Conservation (phyloP, 2,888 invertebrate species). For the Ophioninae sp. region DNA sequence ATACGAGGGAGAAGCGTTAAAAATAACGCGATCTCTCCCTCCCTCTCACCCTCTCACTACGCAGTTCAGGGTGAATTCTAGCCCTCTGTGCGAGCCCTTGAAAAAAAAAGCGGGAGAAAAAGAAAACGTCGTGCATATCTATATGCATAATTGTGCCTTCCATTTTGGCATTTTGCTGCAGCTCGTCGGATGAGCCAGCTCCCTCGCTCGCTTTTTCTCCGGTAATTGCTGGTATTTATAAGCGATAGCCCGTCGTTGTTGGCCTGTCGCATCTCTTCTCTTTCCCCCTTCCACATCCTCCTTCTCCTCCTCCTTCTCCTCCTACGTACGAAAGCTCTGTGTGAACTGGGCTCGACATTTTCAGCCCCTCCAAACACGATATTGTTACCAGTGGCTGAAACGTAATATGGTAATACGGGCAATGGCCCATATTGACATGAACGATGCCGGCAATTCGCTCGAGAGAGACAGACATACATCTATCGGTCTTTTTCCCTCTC, state of each 20-base stretch:
- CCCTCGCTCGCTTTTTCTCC: conserved; percentile 70
- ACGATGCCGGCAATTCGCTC: conserved; percentile 80
- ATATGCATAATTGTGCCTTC: conserved; percentile 50
- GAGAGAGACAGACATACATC: conserved; percentile 68
- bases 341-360: conserved; percentile 44
- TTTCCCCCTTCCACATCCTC: conserved; percentile 10
- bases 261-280: conserved; percentile 53
- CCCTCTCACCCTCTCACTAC: neutral
- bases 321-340: conserved; percentile 11
- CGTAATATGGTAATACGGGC: conserved; percentile 81
- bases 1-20: conserved; percentile 48
- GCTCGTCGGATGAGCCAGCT: conserved; percentile 51
- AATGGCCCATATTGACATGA: conserved; percentile 81
- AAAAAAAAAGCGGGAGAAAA: conserved; percentile 34
- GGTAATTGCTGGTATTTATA: conserved; percentile 81
- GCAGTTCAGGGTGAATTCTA: conserved; percentile 5
- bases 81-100: conserved; percentile 33
- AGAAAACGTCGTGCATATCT: conserved; percentile 10
- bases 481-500: conserved; percentile 54
- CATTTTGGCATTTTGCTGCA: conserved; percentile 52
- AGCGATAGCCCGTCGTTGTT: conserved; percentile 74
- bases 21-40: conserved; percentile 58
- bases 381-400: conserved; percentile 68
- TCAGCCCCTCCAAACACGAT: conserved; percentile 57
- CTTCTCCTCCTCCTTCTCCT: conserved; percentile 13